Evolutionary conservation across 2,888 invertebrate genomes (phyloP).

Genomic region (Homarus gammarus): DNA sequence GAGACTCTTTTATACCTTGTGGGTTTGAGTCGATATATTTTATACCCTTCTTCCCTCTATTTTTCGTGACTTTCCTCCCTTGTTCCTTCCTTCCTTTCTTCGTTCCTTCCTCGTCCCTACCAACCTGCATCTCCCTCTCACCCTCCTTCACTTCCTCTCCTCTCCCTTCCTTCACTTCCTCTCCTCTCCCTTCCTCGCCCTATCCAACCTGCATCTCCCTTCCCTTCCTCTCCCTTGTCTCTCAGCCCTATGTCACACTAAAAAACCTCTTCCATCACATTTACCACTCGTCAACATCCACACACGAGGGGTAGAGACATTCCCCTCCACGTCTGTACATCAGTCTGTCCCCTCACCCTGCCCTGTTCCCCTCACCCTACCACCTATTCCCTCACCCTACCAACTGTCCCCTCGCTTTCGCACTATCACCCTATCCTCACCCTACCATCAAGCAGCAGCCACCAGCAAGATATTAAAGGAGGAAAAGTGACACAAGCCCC

Average conservation of each 20-base stretch:
- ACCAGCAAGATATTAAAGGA: no score
- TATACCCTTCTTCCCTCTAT: no score
- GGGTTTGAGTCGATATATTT: no score
- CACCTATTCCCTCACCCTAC: not conserved
- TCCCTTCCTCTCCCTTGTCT: not conserved
- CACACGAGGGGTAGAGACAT: slow-evolving; percentile 21
- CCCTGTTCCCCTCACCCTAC: not conserved
- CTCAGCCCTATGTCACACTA: not conserved
- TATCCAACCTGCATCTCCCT: not conserved
- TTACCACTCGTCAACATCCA: slow-evolving; percentile 16
- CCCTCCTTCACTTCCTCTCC: not conserved
- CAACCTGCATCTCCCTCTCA: not conserved
- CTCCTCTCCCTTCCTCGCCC: not conserved
- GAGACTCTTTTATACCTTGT: no score
- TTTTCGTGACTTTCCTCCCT: no score
- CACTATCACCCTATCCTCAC: no score
- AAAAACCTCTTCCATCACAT: slow-evolving; percentile 21
- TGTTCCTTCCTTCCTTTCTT: no score
- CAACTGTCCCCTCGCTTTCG: no score
- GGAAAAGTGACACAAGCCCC: no score
- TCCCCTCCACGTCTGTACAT: slow-evolving; percentile 24
- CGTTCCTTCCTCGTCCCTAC: not conserved
- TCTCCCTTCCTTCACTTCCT: not conserved
- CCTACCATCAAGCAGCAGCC: no score
- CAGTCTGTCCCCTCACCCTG: slow-evolving; percentile 15